Evolutionary conservation across 2,888 invertebrate genomes (phyloP).

Genomic region (Rotaria socialis): DNA sequence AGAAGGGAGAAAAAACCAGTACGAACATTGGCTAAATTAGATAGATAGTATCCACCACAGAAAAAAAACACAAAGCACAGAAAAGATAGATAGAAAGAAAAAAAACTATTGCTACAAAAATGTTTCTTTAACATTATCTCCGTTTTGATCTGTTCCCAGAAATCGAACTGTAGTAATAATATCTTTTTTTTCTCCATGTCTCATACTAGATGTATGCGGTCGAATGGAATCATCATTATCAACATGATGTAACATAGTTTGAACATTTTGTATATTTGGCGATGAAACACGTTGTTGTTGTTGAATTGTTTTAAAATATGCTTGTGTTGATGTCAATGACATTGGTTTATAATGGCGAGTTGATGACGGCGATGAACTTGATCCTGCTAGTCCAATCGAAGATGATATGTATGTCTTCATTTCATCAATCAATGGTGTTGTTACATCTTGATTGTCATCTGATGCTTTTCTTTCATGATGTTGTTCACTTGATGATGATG

Average conservation of each 20-base stretch:
- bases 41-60: neutral
- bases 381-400: conserved; percentile 12
- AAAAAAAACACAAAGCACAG: neutral
- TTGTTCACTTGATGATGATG: neutral
- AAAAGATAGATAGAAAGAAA: neutral
- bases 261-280: conserved; percentile 5
- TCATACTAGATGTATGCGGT: conserved; percentile 6
- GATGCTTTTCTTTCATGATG: neutral
- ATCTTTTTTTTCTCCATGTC: neutral
- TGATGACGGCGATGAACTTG: neutral
- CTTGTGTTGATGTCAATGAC: conserved; percentile 22
- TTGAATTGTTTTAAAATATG: conserved; percentile 26
- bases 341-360: neutral
- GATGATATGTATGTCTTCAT: neutral
- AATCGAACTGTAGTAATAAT: neutral
- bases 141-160: neutral
- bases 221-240: neutral
- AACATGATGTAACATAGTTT: neutral
- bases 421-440: neutral
- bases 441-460: neutral
- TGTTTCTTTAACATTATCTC: neutral
- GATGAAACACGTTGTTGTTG: conserved; percentile 3
- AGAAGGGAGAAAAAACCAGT: neutral
- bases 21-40: neutral
- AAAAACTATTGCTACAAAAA: neutral